A percentile compares a stretch with the other conserved stretches of the same genome.
Evolutionary conservation across 2,888 invertebrate species (phyloP).

Genomic region (Teinopalpus imperialis): DNA sequence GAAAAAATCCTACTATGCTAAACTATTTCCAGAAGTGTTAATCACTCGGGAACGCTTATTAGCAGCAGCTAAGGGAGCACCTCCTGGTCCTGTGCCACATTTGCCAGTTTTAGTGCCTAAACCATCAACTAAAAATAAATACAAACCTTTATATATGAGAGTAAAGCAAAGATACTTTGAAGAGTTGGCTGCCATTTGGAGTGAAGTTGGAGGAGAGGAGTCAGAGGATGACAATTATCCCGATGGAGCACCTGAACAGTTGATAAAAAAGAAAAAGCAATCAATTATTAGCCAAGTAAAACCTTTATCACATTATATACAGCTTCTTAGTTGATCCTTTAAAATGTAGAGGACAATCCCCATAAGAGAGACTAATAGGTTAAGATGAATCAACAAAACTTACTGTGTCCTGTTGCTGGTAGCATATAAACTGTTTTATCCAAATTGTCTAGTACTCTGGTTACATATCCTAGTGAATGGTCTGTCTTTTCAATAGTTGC

Average conservation of each 20-base stretch:
- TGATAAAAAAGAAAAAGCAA: constrained; percentile 82
- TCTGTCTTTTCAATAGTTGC: too few relatives aligned
- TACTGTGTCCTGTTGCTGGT: too few relatives aligned
- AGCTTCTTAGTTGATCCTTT: too few relatives aligned
- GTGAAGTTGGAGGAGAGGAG: constrained; percentile 87
- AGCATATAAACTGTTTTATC: too few relatives aligned
- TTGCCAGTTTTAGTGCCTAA: constrained; percentile 62
- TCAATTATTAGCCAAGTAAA: constrained; percentile 59
- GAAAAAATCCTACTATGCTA: constrained; percentile 74
- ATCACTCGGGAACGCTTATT: constrained; percentile 85
- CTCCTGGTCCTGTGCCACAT: constrained; percentile 81
- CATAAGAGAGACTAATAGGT: too few relatives aligned
- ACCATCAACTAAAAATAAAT: constrained; percentile 60
- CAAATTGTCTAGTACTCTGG: too few relatives aligned
- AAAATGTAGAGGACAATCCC: too few relatives aligned
- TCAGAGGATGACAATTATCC: constrained; percentile 91
- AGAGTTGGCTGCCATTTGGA: constrained; percentile 85
- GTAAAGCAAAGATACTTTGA: constrained; percentile 83
- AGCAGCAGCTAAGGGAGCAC: constrained; percentile 84
- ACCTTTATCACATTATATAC: too few relatives aligned
- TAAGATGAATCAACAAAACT: too few relatives aligned
- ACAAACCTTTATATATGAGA: constrained; percentile 77
- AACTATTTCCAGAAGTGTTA: constrained; percentile 68
- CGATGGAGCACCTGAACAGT: constrained; percentile 82
- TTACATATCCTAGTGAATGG: too few relatives aligned